Percentiles rank a stretch among this genome's conserved stretches.
Evolutionary conservation across 2,888 invertebrate genomes (phyloP).

Genomic region (Plagodis pulveraria): DNA sequence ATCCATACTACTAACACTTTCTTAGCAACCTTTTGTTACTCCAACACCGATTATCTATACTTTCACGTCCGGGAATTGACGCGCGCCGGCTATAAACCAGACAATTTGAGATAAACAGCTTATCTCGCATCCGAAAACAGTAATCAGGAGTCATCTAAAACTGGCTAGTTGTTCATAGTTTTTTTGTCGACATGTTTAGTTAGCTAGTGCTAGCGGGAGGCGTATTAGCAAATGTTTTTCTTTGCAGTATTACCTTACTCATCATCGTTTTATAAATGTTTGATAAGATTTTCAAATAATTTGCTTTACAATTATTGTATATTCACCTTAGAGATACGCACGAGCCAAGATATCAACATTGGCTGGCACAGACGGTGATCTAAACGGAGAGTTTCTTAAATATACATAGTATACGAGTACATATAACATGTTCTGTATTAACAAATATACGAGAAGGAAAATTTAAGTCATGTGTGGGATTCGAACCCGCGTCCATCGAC

Average conservation of each 20-base stretch:
- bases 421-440: too few relatives aligned
- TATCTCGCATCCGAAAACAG: constrained; percentile 59
- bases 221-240: constrained; percentile 1
- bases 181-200: constrained; percentile 40
- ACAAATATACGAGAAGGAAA: too few relatives aligned
- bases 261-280: too few relatives aligned
- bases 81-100: constrained; percentile 56
- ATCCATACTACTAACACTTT: background rate
- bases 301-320: too few relatives aligned
- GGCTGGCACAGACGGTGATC: too few relatives aligned
- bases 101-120: constrained; percentile 70
- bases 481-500: too few relatives aligned
- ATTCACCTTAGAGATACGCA: too few relatives aligned
- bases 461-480: too few relatives aligned
- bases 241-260: background rate
- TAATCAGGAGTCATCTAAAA: constrained; percentile 65
- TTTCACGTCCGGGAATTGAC: constrained; percentile 63
- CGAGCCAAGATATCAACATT: too few relatives aligned
- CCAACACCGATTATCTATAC: constrained; percentile 57
- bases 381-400: too few relatives aligned
- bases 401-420: too few relatives aligned
- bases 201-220: constrained; percentile 19
- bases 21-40: constrained; percentile 6
- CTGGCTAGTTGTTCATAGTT: constrained; percentile 56
- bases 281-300: too few relatives aligned